Evolutionary conservation across 1,140 invertebrate genomes (phyloP).

Genomic region (Nasonia giraulti): DNA sequence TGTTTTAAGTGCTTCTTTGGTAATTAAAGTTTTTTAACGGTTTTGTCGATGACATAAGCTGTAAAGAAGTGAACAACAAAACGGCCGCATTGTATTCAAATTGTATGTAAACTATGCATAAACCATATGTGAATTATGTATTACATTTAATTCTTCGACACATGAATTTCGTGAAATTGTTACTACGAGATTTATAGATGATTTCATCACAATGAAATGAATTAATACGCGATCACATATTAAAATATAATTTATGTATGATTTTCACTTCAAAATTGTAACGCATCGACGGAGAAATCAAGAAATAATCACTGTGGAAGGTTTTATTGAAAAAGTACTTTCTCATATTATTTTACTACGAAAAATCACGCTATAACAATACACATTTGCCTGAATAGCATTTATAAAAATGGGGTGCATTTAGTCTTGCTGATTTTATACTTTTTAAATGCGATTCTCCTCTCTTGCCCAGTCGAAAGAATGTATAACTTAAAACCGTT

Average conservation of each 20-base stretch:
- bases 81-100: conserved; percentile 17
- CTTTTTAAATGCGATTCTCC: background rate
- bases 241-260: conserved; percentile 13
- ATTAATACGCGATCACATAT: background rate
- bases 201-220: background rate
- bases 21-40: background rate
- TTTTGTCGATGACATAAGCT: background rate
- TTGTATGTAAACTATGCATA: conserved; percentile 8
- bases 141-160: background rate
- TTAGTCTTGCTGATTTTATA: conserved; percentile 23
- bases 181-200: conserved; percentile 15
- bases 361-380: background rate
- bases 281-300: conserved; percentile 1
- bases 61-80: background rate
- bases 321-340: background rate
- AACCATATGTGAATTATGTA: conserved; percentile 28
- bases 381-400: conserved; percentile 19
- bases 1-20: conserved; percentile 27
- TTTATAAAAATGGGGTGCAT: conserved; percentile 28
- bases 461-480: background rate
- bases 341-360: conserved; percentile 7
- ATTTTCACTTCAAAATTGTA: background rate
- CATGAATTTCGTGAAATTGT: background rate
- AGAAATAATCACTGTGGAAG: background rate
- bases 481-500: background rate